Evolutionary conservation across 2,888 invertebrate genomes (phyloP).

Genomic region (Andricus quercusramuli): DNA sequence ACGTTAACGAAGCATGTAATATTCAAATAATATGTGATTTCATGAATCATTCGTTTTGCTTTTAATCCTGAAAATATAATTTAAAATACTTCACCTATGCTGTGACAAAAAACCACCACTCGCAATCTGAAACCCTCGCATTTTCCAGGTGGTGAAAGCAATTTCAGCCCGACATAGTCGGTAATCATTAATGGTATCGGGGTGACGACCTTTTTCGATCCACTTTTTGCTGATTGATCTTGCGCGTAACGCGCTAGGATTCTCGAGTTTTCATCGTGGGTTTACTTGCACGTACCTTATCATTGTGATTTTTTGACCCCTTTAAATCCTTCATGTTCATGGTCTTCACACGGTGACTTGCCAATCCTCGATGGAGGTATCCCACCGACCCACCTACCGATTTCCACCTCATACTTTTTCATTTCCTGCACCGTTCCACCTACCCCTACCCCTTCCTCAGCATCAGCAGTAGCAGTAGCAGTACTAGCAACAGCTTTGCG

Average conservation of each 20-base stretch:
- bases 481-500: not conserved
- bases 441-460: too few relatives aligned
- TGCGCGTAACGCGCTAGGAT: slow-evolving; percentile 5
- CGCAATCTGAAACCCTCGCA: not conserved
- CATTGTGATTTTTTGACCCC: not conserved
- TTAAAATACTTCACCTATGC: too few relatives aligned
- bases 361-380: not conserved
- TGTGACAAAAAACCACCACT: not conserved
- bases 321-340: not conserved
- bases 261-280: not conserved
- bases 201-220: slow-evolving; percentile 7
- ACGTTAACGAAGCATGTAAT: too few relatives aligned
- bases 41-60: too few relatives aligned
- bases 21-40: too few relatives aligned
- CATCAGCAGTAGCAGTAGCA: too few relatives aligned
- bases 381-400: too few relatives aligned
- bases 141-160: not conserved
- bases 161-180: not conserved
- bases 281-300: not conserved
- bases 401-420: too few relatives aligned
- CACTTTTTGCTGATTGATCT: not conserved
- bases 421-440: too few relatives aligned
- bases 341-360: not conserved
- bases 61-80: too few relatives aligned
- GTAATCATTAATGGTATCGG: not conserved